Conservation (phyloP, 2,888 invertebrate genomes). For the Campopleginae sp. region DNA sequence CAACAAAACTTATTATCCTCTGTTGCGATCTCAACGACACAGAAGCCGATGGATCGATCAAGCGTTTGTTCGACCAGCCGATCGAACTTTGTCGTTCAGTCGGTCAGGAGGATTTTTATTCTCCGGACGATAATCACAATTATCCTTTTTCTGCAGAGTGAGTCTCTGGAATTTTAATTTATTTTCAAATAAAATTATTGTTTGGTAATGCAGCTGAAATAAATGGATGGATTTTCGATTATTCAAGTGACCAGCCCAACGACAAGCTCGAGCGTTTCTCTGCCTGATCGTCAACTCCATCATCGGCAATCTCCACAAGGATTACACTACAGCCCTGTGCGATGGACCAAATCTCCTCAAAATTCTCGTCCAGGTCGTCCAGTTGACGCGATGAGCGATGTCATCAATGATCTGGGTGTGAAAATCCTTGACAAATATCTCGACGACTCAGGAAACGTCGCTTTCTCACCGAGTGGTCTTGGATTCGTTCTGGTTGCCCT, state of each 20-base stretch:
- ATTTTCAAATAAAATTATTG: background rate
- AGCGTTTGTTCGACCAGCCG: slow-evolving; percentile 25
- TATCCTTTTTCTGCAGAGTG: slow-evolving; percentile 48
- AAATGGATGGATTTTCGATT: background rate
- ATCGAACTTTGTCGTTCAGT: slow-evolving; percentile 1
- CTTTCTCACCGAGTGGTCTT: slow-evolving; percentile 93
- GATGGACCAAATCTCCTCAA: slow-evolving; percentile 47
- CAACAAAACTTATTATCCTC: background rate
- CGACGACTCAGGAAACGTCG: slow-evolving; percentile 87
- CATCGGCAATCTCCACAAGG: slow-evolving; percentile 44
- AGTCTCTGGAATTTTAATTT: slow-evolving; percentile 16
- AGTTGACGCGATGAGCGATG: slow-evolving; percentile 91
- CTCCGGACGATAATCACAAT: slow-evolving; percentile 16
- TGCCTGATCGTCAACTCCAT: slow-evolving; percentile 25
- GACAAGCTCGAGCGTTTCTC: slow-evolving; percentile 18
- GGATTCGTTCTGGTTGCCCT: slow-evolving; percentile 92
- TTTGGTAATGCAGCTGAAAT: background rate
- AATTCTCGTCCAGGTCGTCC: slow-evolving; percentile 82
- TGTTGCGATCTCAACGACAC: background rate
- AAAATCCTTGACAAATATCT: slow-evolving; percentile 81
- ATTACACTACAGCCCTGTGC: slow-evolving; percentile 18
- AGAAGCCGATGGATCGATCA: slow-evolving; percentile 48
- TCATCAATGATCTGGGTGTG: slow-evolving; percentile 90
- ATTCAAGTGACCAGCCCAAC: slow-evolving; percentile 25
- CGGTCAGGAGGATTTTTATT: background rate